These are phyloP conservation scores for Lycaena phlaeas DNA, from an alignment of 2,888 invertebrate species.

Conservation along the genomic window DNA sequence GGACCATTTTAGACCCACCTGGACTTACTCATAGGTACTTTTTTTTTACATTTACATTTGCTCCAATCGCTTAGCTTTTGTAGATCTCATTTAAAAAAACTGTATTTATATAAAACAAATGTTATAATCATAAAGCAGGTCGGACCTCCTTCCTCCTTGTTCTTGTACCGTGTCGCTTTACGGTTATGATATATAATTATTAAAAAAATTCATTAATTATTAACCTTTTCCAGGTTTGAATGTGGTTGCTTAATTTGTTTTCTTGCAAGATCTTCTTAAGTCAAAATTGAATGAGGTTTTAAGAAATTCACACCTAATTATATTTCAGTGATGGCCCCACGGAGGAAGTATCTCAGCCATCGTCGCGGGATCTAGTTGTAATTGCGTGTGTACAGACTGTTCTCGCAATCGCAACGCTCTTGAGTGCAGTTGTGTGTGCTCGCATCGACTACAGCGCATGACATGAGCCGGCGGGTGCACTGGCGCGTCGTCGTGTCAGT, in stretches of 20 bases:
- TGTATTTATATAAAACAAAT: too few relatives aligned
- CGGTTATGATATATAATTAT: too few relatives aligned
- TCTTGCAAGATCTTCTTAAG: too few relatives aligned
- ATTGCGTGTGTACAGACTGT: slow-evolving; percentile 66
- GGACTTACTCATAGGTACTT: slow-evolving; percentile 18
- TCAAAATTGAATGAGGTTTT: too few relatives aligned
- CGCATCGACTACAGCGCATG: slow-evolving; percentile 68
- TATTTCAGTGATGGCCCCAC: slow-evolving; percentile 46
- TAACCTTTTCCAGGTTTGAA: too few relatives aligned
- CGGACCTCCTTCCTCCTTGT: too few relatives aligned
- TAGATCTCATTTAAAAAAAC: too few relatives aligned
- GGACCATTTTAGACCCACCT: slow-evolving; percentile 61
- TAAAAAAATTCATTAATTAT: too few relatives aligned
- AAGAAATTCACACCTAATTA: too few relatives aligned
- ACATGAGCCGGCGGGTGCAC: slow-evolving; percentile 56
- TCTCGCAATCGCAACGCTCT: slow-evolving; percentile 60
- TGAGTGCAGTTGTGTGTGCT: slow-evolving; percentile 66
- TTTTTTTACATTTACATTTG: neutral
- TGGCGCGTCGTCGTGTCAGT: slow-evolving; percentile 48
- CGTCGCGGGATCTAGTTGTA: slow-evolving; percentile 55
- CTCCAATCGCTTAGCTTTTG: neutral
- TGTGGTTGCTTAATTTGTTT: too few relatives aligned
- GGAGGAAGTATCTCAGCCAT: slow-evolving; percentile 51
- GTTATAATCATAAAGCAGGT: too few relatives aligned
- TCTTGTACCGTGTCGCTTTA: too few relatives aligned